These are phyloP conservation scores for Rhinolophus ferrumequinum DNA, from an alignment of 2,113 vertebrate genomes.

Conservation along the genomic window DNA sequence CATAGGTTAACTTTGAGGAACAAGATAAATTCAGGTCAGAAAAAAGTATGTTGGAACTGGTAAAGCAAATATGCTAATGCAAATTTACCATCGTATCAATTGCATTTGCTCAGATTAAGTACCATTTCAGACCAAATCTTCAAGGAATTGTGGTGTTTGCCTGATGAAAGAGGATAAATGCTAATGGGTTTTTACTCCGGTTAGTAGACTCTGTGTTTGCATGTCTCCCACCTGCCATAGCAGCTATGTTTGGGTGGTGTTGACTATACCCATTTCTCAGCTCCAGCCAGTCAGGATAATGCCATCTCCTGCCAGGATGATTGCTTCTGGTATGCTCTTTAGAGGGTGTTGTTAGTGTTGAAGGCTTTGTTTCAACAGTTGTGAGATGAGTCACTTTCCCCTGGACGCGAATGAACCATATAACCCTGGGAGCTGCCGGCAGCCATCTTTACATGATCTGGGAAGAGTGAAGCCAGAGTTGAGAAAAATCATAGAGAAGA, in stretches of 20 bases:
- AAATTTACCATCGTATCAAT: neutral
- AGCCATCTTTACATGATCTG: neutral
- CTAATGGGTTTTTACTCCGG: neutral
- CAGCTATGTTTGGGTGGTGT: neutral
- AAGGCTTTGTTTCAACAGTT: neutral
- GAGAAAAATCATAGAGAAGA: neutral
- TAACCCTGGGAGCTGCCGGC: too few species aligned
- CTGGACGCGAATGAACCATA: neutral
- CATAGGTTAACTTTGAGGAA: neutral
- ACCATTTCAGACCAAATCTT: neutral
- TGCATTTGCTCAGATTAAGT: neutral
- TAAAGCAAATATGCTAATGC: neutral
- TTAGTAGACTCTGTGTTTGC: rapidly evolving
- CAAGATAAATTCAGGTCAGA: neutral
- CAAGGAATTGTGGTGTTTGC: neutral
- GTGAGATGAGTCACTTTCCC: neutral
- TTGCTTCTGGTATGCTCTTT: neutral
- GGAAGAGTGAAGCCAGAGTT: neutral
- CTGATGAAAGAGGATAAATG: neutral
- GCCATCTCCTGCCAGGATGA: neutral
- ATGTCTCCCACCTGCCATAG: too few species aligned
- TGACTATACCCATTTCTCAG: neutral
- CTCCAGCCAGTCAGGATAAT: neutral
- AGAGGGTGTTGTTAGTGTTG: neutral
- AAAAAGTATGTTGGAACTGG: neutral